Evolutionary conservation across 2,797 vertebrate genomes (phyloP), one percentile per base, ranked within the genome.

Genomic region (Scleropages formosus): DNA sequence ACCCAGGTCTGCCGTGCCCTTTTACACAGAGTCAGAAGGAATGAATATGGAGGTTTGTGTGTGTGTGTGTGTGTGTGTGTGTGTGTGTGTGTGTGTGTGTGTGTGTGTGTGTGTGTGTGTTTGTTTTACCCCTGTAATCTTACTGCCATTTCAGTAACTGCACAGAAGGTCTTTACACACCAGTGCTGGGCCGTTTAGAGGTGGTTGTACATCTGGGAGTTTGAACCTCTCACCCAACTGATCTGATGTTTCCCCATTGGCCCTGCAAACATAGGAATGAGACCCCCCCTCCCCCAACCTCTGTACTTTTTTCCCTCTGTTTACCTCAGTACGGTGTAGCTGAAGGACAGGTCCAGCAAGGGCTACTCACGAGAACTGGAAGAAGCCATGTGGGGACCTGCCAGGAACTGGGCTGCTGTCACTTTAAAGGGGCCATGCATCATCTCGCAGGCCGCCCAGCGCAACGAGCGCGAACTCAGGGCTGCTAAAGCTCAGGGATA

Each of bases 361-460:
- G 86, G 78, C 80, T 81, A 63, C 72, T 79, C 78, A 76, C 71
- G 83, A 88, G 82, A 82, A 88, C 82, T 83, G 76, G 89, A 84
- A 90, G 84, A 39, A 90, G 46, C 39, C 86, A 86, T 89, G 89
- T 89, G 83, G 83, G 88, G 89, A 89, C 87, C 89, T 87, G 91
- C 80, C 84, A 77, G 86, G 87, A 77, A 80, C 79, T 75, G 90
- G n/a, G 91, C 92, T 91, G 89, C 89, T 79, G 59, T 68, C 85
- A 88, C 80, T 80, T 84, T 84, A 84, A 76, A 72, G 85, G 86
- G 85, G 80, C 80, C 80, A 62, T 79, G 85, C 84, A 88, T 91
- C 89, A 87, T 85, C 90, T 87, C 85, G 88, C 86, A 82, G 87
- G 89, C 87, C 85, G 87, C 89, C 90, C 91, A 92, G 92, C 87